Evolutionary conservation across 2,797 vertebrate species (phyloP), one percentile per base, ranked within the genome.

Genomic region (Poeciliopsis paucimaculata): DNA sequence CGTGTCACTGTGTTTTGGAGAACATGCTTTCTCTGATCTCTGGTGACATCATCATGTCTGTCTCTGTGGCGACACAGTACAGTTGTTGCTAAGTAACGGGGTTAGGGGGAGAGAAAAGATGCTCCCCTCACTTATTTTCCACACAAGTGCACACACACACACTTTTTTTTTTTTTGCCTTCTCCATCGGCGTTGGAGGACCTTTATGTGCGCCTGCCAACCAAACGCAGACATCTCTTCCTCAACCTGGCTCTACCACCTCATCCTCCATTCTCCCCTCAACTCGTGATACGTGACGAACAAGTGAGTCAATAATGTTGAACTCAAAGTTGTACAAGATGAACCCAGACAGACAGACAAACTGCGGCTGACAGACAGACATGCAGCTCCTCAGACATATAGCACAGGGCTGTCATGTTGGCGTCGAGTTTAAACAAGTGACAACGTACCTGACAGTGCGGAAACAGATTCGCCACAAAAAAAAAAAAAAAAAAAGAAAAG

Each of bases 31-130:
- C 87, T 93, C 76, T 93, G 87, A 94, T 94, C 91, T 92, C 70
- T 8, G 28, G 86, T 94, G 91, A 93, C 90, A 93, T 93, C 90
- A 94, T 89, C 91, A 90, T 89, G 88, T 85, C 84, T 82, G 88
- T 92, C 86, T 93, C 91, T 85, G 87, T 73, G 46, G 90, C 77
- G 87, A 90, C 88, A 91, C 80, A 85, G 89, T 89, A 90, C 82
- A 80, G 84, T 80, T 88, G 94, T 94, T 92, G 91, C 94, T 89
- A 90, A 89, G 93, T 86, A 88, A 94, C 89, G 72, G 79, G 89
- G 86, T 92, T 87, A 91, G 91, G 86, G 86, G 77, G 82, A 93
- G 90, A 91, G 83, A 79, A 71, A 86, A 90, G 86, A 88, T 74
- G 66, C 57, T 82, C 79, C 82, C 75, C 81, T 82, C 79, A 51